Evolutionary conservation across 2,797 vertebrate genomes (phyloP).

Genomic region (Psittacula echo): DNA sequence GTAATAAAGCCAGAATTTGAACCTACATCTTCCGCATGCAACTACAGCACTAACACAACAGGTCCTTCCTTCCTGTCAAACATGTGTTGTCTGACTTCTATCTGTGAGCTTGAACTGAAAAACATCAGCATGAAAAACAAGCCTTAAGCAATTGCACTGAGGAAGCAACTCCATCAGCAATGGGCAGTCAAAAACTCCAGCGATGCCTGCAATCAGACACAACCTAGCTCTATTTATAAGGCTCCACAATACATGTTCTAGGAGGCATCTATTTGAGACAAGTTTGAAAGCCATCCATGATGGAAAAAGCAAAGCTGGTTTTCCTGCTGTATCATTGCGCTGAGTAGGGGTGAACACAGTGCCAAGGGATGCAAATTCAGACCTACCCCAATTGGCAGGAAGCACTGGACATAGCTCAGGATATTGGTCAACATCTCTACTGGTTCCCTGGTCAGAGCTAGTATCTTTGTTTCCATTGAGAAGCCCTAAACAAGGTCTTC

Average conservation of each 20-base stretch:
- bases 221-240: neutral
- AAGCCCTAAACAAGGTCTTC: neutral
- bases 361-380: neutral
- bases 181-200: neutral
- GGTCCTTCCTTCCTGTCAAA: neutral
- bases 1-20: neutral
- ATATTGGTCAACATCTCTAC: neutral
- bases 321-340: fast-evolving
- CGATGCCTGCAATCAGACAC: neutral
- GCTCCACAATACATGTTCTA: neutral
- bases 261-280: neutral
- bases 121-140: neutral
- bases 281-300: neutral
- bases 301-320: neutral
- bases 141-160: neutral
- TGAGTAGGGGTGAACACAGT: neutral
- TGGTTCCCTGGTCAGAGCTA: neutral
- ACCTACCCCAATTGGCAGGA: neutral
- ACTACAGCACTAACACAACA: neutral
- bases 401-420: neutral
- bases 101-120: neutral
- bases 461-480: neutral
- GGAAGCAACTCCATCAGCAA: neutral
- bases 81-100: neutral
- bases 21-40: neutral